A percentile compares a stretch with the other conserved stretches of the same genome.
These are phyloP conservation scores for Dreissena rostriformis DNA, from an alignment of 1,140 invertebrate species.

Conservation along the genomic window DNA sequence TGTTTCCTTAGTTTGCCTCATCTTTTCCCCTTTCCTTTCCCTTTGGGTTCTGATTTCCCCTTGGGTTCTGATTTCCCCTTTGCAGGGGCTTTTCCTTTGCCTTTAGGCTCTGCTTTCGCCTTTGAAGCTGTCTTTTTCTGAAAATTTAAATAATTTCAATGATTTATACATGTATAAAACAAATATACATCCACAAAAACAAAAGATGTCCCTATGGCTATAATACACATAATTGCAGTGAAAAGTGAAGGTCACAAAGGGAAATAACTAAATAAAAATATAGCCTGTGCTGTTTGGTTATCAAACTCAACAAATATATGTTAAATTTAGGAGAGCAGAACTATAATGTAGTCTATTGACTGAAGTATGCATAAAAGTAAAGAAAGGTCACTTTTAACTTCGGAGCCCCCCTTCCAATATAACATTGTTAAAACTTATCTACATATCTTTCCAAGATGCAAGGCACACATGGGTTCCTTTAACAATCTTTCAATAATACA, in stretches of 20 bases:
- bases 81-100: conserved; percentile 35
- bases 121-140: conserved; percentile 42
- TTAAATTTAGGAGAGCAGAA: neutral
- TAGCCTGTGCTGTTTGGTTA: neutral
- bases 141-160: conserved; percentile 4
- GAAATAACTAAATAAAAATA: neutral
- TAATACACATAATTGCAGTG: neutral
- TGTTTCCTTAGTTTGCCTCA: conserved; percentile 2
- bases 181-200: neutral
- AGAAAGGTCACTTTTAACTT: no score
- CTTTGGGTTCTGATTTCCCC: conserved; percentile 10
- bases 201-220: neutral
- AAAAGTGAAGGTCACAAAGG: no score
- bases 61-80: conserved; percentile 30
- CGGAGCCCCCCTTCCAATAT: no score
- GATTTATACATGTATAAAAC: no score
- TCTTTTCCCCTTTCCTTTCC: conserved; percentile 50
- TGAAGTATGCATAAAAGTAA: no score
- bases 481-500: no score
- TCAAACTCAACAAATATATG: neutral
- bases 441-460: no score
- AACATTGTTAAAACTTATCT: no score
- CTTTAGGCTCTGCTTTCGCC: conserved; percentile 21
- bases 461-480: no score
- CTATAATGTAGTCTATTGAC: neutral